Conservation (phyloP, 2,113 vertebrate genomes). For the Isichthys henryi region DNA sequence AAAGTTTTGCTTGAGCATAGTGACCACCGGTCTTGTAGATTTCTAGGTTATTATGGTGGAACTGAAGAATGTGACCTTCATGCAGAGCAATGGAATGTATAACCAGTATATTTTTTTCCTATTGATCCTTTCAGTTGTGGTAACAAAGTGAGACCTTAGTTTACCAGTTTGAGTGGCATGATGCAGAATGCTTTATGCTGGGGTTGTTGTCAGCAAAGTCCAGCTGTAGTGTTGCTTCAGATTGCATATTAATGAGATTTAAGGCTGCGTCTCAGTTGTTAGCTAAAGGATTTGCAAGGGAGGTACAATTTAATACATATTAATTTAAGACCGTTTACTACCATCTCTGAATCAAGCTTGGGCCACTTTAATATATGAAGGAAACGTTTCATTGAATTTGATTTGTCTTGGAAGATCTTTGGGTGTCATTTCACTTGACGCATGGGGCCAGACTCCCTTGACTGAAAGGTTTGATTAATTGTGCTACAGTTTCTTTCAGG, state of each 20-base stretch:
- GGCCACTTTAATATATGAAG: not conserved
- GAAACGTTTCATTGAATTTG: not conserved
- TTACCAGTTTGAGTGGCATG: not conserved
- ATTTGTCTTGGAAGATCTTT: not conserved
- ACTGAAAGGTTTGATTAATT: not conserved
- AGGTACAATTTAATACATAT: not conserved
- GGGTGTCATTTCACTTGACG: not conserved
- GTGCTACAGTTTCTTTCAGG: not conserved
- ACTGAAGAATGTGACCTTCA: not conserved
- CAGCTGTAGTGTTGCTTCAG: not conserved
- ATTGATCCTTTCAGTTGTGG: not conserved
- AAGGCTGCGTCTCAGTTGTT: not conserved
- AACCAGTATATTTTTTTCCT: not conserved
- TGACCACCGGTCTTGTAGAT: not conserved
- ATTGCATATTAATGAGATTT: not conserved
- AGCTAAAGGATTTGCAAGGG: not conserved
- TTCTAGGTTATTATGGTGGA: not conserved
- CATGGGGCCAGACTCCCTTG: not conserved
- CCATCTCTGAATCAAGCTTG: not conserved
- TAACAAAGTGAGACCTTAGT: not conserved
- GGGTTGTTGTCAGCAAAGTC: not conserved
- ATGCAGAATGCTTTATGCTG: not conserved
- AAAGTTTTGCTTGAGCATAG: not conserved
- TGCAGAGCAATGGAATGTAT: not conserved
- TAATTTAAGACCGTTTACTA: not conserved